Percentiles rank a stretch among this genome's conserved stretches.
phyloP scores from a whole-genome alignment of 2,113 vertebrate species.

The Ahaetulla prasina region DNA sequence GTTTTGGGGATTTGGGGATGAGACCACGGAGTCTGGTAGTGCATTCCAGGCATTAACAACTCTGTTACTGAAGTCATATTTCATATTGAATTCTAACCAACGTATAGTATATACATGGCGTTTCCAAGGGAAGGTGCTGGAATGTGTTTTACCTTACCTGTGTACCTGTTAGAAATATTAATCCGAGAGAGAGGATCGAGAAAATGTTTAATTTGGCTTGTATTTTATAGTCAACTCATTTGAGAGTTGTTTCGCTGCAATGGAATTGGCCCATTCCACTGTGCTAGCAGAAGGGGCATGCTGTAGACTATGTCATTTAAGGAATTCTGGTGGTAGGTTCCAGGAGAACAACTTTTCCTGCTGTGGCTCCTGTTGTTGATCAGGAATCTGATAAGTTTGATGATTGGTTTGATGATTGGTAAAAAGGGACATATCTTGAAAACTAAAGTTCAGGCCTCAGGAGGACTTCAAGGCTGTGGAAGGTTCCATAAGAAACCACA shows the following conservation, averaged over 20 bases:
- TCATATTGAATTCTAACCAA: background rate
- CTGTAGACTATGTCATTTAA: background rate
- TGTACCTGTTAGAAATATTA: background rate
- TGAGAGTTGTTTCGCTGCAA: background rate
- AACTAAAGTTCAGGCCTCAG: too few relatives aligned
- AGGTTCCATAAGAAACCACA: too few relatives aligned
- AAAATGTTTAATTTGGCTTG: background rate
- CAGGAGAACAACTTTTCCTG: background rate
- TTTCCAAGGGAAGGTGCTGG: background rate
- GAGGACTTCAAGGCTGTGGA: too few relatives aligned
- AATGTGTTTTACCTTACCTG: background rate
- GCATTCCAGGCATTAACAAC: too few relatives aligned
- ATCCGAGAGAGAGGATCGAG: background rate
- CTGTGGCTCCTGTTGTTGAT: background rate
- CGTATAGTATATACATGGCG: background rate
- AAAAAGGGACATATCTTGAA: too few relatives aligned
- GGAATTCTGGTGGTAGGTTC: background rate
- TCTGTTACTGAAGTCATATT: too few relatives aligned
- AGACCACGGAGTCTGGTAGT: too few relatives aligned
- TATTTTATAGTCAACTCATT: background rate
- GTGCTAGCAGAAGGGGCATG: background rate
- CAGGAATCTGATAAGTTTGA: too few relatives aligned
- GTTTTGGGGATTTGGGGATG: too few relatives aligned
- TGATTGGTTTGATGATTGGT: too few relatives aligned
- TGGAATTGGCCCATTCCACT: background rate